Evolutionary conservation across 2,113 vertebrate species (phyloP).

Genomic region (Seriola dumerili): DNA sequence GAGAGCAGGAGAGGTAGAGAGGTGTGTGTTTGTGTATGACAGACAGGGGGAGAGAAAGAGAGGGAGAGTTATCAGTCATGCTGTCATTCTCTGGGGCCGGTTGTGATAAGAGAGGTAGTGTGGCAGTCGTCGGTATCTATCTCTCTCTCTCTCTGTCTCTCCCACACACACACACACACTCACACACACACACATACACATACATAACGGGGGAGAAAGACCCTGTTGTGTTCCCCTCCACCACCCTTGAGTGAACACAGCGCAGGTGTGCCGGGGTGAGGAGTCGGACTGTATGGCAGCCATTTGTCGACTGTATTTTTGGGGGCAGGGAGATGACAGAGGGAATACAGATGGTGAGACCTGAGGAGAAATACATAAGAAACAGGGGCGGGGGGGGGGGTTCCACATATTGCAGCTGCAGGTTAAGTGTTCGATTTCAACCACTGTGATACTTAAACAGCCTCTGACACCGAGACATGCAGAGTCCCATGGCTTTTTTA

Average conservation of each 20-base stretch:
- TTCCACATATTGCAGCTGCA: constrained; percentile 31
- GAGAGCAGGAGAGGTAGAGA: constrained; percentile 34
- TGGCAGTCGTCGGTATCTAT: constrained; percentile 59
- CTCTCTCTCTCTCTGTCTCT: constrained; percentile 24
- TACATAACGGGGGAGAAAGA: constrained; percentile 33
- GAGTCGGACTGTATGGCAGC: constrained; percentile 49
- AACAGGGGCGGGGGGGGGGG: background rate
- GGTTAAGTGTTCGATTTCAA: constrained; percentile 48
- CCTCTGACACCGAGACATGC: constrained; percentile 14
- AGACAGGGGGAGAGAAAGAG: constrained; percentile 39
- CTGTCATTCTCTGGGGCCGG: constrained; percentile 73
- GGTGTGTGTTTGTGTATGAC: constrained; percentile 50
- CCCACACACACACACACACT: constrained; percentile 26
- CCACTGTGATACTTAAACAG: constrained; percentile 7
- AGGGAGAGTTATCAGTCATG: constrained; percentile 73
- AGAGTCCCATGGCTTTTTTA: constrained; percentile 21
- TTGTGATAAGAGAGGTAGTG: constrained; percentile 73
- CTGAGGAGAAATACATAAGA: background rate
- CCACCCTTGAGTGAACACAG: constrained; percentile 66
- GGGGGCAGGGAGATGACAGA: constrained; percentile 36
- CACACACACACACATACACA: constrained; percentile 32
- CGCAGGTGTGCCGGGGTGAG: constrained; percentile 68
- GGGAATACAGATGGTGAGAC: constrained; percentile 43
- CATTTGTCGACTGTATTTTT: constrained; percentile 63
- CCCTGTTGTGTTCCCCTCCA: constrained; percentile 66